phyloP scores from a whole-genome alignment of 2,113 vertebrate genomes.

The Vimba vimba region DNA sequence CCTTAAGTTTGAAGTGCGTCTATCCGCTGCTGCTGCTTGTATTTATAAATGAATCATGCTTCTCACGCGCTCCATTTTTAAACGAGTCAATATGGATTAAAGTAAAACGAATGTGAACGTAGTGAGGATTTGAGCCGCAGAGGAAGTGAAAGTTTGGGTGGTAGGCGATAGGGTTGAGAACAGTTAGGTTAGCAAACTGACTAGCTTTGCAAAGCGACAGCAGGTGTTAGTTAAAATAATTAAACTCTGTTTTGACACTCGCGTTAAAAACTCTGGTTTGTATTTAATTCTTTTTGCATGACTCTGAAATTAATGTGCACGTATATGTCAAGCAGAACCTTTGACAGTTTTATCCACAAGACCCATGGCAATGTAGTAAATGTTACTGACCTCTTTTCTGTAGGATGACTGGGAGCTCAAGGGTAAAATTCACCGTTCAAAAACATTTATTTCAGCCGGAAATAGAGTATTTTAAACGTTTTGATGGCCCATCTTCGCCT shows the following conservation, averaged over 20 bases:
- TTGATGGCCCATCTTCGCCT: constrained; percentile 7
- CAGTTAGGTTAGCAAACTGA: not conserved
- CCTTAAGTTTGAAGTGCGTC: not conserved
- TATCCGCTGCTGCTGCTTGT: not conserved
- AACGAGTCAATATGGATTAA: not conserved
- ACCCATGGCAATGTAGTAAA: not conserved
- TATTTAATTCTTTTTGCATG: not conserved
- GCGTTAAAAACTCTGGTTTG: not conserved
- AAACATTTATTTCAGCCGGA: not conserved
- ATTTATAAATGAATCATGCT: not conserved
- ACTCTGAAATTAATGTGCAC: not conserved
- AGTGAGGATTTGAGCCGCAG: not conserved
- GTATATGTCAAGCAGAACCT: not conserved
- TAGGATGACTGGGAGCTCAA: constrained; percentile 2
- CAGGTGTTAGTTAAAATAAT: constrained; percentile 16
- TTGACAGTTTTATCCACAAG: not conserved
- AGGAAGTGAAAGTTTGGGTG: constrained; percentile 41
- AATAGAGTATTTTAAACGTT: not conserved
- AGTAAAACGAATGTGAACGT: not conserved
- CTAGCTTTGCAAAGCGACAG: not conserved
- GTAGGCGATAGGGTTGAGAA: not conserved
- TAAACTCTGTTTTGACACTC: not conserved
- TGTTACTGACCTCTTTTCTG: constrained; percentile 31
- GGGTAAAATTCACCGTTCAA: not conserved
- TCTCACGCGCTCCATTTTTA: not conserved